A percentile compares a stretch with the other conserved stretches of the same genome.
phyloP scores from a whole-genome alignment of 2,797 vertebrate species.

The Rhinella marina region DNA sequence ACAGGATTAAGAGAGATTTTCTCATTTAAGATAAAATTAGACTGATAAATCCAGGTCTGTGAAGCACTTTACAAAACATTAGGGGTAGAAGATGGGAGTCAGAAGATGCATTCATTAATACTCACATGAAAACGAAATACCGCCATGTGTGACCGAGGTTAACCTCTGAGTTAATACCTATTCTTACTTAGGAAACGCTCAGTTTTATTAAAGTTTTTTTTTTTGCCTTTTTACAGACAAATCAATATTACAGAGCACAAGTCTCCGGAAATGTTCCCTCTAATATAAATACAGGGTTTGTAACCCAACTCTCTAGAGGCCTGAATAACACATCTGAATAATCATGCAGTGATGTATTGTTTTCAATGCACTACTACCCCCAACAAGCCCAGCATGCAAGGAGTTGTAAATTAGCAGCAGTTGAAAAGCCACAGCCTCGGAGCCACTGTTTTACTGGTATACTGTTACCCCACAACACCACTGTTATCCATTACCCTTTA shows the following conservation, averaged over 20 bases:
- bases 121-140: constrained; percentile 9
- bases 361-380: too few species aligned
- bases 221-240: neutral
- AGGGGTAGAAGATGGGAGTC: neutral
- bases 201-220: neutral
- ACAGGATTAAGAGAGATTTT: constrained; percentile 49
- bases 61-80: constrained; percentile 26
- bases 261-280: constrained; percentile 11
- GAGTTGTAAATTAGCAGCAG: too few species aligned
- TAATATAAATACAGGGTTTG: neutral
- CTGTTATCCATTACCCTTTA: too few species aligned
- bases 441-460: too few species aligned
- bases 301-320: too few species aligned
- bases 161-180: neutral
- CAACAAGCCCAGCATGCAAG: too few species aligned
- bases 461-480: too few species aligned
- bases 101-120: constrained; percentile 31
- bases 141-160: neutral
- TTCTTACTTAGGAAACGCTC: constrained; percentile 19
- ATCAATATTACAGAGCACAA: neutral
- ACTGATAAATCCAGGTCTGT: constrained; percentile 40
- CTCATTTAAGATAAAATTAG: constrained; percentile 51
- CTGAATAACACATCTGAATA: too few species aligned
- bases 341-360: neutral
- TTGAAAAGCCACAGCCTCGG: too few species aligned